Percentiles rank a stretch among this genome's conserved stretches.
phyloP scores from a whole-genome alignment of 2,888 invertebrate genomes.

The Tetragonisca angustula region DNA sequence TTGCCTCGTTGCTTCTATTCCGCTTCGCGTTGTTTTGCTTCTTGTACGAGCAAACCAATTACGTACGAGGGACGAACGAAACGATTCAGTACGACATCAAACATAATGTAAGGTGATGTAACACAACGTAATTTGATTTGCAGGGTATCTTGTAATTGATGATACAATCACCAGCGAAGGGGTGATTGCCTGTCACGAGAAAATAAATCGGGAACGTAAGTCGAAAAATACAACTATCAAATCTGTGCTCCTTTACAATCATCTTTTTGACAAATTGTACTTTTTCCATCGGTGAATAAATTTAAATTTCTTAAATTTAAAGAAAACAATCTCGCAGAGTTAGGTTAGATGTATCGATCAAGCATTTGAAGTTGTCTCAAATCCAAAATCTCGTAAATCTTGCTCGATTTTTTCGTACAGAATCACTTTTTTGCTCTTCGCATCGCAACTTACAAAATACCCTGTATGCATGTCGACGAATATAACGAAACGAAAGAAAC shows the following conservation, averaged over 20 bases:
- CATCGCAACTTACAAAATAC: background rate
- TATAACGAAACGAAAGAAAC: background rate
- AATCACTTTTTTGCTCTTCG: background rate
- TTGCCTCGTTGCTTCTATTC: background rate
- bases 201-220: background rate
- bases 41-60: background rate
- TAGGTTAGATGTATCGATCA: no score
- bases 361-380: no score
- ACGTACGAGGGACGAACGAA: background rate
- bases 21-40: background rate
- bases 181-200: background rate
- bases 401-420: background rate
- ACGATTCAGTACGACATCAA: background rate
- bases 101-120: background rate
- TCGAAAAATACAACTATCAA: no score
- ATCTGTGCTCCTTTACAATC: no score
- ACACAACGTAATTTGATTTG: background rate
- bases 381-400: no score
- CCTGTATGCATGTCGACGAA: no score
- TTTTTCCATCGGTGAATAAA: no score
- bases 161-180: background rate
- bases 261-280: no score
- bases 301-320: no score
- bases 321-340: no score
- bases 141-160: background rate